These are phyloP conservation scores for Ctenicera cuprea DNA, from an alignment of 2,888 invertebrate species.

Conservation along the genomic window DNA sequence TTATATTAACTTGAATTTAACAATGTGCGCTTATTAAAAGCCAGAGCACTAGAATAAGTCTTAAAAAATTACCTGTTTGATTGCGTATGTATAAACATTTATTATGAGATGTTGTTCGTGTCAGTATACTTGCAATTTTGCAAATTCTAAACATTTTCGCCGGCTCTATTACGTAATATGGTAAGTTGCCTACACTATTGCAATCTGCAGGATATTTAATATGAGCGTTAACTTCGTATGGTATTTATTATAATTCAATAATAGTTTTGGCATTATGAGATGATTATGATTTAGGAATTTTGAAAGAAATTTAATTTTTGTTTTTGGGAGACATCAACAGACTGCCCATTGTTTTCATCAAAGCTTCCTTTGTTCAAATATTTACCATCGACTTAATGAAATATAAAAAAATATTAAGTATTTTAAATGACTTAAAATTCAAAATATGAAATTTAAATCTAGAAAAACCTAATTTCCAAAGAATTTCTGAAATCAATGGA, in stretches of 20 bases:
- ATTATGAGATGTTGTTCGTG: conserved; percentile 49
- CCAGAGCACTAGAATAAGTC: not conserved
- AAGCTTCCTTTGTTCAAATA: conserved; percentile 34
- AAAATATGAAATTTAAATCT: too few species aligned
- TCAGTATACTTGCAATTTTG: conserved; percentile 52
- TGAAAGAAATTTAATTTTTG: conserved; percentile 50
- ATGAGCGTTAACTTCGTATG: not conserved
- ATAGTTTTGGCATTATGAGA: conserved; percentile 13
- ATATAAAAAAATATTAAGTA: too few species aligned
- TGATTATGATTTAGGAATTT: conserved; percentile 46
- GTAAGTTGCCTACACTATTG: conserved; percentile 21
- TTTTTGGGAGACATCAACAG: conserved; percentile 52
- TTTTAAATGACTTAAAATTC: too few species aligned
- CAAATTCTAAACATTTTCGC: conserved; percentile 58
- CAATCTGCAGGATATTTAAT: not conserved
- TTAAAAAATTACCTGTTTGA: conserved; percentile 46
- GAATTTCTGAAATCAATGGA: too few species aligned
- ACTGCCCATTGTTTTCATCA: conserved; percentile 39
- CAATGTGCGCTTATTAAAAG: not conserved
- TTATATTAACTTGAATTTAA: conserved; percentile 8
- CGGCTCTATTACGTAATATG: conserved; percentile 57
- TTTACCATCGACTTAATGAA: too few species aligned
- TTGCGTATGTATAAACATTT: conserved; percentile 40
- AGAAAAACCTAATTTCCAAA: too few species aligned
- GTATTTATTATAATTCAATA: not conserved